phyloP scores from a whole-genome alignment of 2,888 invertebrate species.

The Volucella bombylans region DNA sequence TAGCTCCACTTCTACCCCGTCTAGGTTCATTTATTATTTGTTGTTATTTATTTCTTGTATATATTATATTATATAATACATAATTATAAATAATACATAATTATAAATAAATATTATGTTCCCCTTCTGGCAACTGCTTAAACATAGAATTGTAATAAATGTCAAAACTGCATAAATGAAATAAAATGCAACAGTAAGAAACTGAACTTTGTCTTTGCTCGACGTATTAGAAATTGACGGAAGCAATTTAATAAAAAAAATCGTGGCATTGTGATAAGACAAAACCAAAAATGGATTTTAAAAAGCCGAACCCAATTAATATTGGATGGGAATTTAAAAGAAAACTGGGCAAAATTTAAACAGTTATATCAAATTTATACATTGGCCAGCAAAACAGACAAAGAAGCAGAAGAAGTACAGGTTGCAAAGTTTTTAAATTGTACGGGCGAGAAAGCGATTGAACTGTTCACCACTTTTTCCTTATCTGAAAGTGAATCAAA shows the following conservation, averaged over 20 bases:
- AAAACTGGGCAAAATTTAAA: conserved; percentile 26
- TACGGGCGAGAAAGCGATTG: conserved; percentile 64
- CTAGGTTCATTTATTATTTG: no score
- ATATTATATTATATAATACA: no score
- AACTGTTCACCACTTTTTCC: conserved; percentile 57
- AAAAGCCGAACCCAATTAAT: conserved; percentile 20
- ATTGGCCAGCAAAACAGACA: conserved; percentile 36
- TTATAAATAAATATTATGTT: neutral
- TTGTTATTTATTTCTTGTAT: no score
- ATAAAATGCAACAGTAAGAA: no score
- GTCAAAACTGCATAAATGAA: neutral
- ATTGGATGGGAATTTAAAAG: conserved; percentile 29
- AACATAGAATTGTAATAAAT: no score
- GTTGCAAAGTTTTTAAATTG: conserved; percentile 28
- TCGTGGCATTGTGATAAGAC: conserved; percentile 20
- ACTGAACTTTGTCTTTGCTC: no score
- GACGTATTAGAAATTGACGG: neutral
- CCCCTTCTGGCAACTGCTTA: no score
- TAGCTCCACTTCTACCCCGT: no score
- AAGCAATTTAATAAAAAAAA: neutral
- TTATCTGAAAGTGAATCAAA: conserved; percentile 24
- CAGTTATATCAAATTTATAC: conserved; percentile 25
- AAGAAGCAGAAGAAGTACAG: conserved; percentile 23
- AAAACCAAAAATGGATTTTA: conserved; percentile 22
- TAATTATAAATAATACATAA: neutral